A percentile compares a stretch with the other conserved stretches of the same genome.
Conservation (phyloP, 2,113 vertebrate genomes). For the Probosciger aterrimus region DNA sequence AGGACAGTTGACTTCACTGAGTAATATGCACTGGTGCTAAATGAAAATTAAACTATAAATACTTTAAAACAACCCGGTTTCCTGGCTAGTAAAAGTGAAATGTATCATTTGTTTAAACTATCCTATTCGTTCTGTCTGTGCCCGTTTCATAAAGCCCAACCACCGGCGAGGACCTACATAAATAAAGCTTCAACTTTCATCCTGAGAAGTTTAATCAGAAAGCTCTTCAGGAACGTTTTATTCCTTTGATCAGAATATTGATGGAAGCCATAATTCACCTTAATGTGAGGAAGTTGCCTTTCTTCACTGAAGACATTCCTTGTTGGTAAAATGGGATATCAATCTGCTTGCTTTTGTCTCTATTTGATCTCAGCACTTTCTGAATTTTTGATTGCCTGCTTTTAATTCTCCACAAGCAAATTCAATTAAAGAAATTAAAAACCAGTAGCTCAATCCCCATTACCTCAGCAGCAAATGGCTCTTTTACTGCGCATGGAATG, state of each 20-base stretch:
- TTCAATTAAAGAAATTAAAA: constrained; percentile 47
- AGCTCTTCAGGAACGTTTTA: constrained; percentile 17
- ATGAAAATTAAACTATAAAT: constrained; percentile 54
- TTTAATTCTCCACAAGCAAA: constrained; percentile 36
- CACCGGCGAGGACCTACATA: neutral
- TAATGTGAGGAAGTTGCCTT: constrained; percentile 25
- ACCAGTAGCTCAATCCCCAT: neutral
- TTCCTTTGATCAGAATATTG: constrained; percentile 45
- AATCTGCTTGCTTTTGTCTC: constrained; percentile 16
- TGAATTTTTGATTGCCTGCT: constrained; percentile 41
- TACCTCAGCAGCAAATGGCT: constrained; percentile 24
- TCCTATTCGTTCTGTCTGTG: constrained; percentile 1
- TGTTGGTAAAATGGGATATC: neutral
- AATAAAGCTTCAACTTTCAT: constrained; percentile 43
- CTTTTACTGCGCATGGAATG: neutral
- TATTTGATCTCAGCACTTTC: constrained; percentile 36
- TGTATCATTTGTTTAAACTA: constrained; percentile 40
- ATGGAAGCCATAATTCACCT: constrained; percentile 44
- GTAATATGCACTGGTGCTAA: neutral
- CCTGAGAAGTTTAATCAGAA: constrained; percentile 25
- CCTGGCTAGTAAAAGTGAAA: constrained; percentile 38
- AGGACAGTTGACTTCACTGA: constrained; percentile 26
- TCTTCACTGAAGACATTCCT: neutral
- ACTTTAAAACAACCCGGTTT: constrained; percentile 44
- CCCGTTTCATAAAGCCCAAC: neutral